phyloP scores from a whole-genome alignment of 2,888 invertebrate genomes.

The Volucella zonaria region DNA sequence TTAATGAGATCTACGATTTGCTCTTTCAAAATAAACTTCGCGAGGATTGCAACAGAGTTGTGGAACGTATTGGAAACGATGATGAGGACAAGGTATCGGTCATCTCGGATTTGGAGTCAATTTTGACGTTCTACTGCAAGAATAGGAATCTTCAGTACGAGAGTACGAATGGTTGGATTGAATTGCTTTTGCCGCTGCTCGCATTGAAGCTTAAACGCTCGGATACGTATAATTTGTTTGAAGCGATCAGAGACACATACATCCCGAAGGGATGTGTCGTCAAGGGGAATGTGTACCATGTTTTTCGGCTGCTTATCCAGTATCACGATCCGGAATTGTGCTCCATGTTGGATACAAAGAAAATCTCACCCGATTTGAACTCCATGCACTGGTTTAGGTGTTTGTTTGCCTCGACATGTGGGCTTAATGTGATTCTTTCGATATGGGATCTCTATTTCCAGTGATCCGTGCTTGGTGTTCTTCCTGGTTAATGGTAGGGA shows the following conservation, averaged over 20 bases:
- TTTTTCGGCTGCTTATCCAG: constrained; percentile 89
- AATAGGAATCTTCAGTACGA: constrained; percentile 90
- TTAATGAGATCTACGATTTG: constrained; percentile 98
- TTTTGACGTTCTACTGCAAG: constrained; percentile 98
- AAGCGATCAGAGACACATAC: constrained; percentile 94
- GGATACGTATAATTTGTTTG: constrained; percentile 96
- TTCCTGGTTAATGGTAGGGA: constrained; percentile 97
- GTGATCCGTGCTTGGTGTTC: constrained; percentile 96
- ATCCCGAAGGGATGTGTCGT: constrained; percentile 90
- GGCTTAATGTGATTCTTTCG: constrained; percentile 91
- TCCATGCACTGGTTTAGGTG: constrained; percentile 95
- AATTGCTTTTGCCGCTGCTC: constrained; percentile 93
- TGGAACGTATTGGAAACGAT: constrained; percentile 95
- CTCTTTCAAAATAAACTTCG: constrained; percentile 94
- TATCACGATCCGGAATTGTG: too few relatives aligned
- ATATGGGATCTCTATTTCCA: constrained; percentile 99
- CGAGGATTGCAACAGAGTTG: constrained; percentile 94
- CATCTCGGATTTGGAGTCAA: constrained; percentile 97
- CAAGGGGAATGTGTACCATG: constrained; percentile 89
- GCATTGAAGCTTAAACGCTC: constrained; percentile 92
- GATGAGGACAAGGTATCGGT: constrained; percentile 96
- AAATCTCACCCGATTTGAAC: too few relatives aligned
- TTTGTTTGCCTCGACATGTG: constrained; percentile 93
- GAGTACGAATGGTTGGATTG: constrained; percentile 95
- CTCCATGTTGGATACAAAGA: too few relatives aligned